Conservation (phyloP, 2,113 vertebrate genomes). For the Crypturellus undulatus region DNA sequence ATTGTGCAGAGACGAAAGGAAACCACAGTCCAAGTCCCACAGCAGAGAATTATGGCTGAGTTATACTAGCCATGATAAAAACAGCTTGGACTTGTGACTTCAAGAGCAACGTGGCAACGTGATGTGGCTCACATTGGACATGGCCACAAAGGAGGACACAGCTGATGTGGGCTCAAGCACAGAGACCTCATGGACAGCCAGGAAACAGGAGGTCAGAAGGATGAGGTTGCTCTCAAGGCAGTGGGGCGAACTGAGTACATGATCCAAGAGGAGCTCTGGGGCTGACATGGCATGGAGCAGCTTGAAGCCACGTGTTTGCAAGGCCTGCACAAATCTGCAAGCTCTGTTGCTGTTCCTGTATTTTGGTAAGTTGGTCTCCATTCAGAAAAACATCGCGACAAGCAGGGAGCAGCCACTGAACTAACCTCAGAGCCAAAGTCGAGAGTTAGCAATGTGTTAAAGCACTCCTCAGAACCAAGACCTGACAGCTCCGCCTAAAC, state of each 20-base stretch:
- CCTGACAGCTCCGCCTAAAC: not conserved
- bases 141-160: not conserved
- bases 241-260: not conserved
- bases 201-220: not conserved
- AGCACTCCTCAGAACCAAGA: not conserved
- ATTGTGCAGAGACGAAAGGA: not conserved
- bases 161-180: not conserved
- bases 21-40: accelerated
- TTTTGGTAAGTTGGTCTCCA: not conserved
- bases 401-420: not conserved
- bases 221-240: not conserved
- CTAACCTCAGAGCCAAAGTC: not conserved
- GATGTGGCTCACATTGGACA: not conserved
- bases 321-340: not conserved
- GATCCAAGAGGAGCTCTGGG: not conserved
- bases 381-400: not conserved
- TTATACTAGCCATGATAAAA: not conserved
- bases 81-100: not conserved
- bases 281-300: not conserved
- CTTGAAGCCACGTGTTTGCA: slow-evolving; percentile 21
- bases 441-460: not conserved
- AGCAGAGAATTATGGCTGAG: not conserved
- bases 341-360: not conserved
- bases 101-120: not conserved
- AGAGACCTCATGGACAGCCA: not conserved